A percentile compares a stretch with the other conserved stretches of the same genome.
These are phyloP conservation scores for Agonopterix alstromeriana DNA, from an alignment of 2,888 invertebrate species.

Conservation along the genomic window DNA sequence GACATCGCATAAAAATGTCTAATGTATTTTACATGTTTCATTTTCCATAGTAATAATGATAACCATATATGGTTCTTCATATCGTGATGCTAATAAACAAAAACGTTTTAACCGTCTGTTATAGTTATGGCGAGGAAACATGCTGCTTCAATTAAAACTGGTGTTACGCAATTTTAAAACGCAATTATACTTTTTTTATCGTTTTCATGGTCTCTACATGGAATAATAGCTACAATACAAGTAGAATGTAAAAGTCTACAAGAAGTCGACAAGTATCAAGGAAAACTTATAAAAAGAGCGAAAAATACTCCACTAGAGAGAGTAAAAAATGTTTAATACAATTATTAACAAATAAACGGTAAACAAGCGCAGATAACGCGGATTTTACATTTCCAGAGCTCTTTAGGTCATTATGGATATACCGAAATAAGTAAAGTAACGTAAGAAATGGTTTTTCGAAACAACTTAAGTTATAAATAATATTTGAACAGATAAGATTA, in stretches of 20 bases:
- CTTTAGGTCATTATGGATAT: too few relatives aligned
- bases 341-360: too few relatives aligned
- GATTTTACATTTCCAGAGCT: too few relatives aligned
- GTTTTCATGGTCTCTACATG: constrained; percentile 8
- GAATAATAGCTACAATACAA: neutral
- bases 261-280: constrained; percentile 2
- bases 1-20: neutral
- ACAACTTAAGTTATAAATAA: too few relatives aligned
- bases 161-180: constrained; percentile 13
- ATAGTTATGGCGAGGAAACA: constrained; percentile 24
- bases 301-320: too few relatives aligned
- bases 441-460: too few relatives aligned
- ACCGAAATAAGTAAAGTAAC: too few relatives aligned
- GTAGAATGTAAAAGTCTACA: neutral
- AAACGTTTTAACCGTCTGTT: constrained; percentile 26
- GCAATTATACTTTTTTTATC: constrained; percentile 10
- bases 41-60: constrained; percentile 31
- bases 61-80: constrained; percentile 45
- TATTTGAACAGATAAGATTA: neutral
- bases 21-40: constrained; percentile 11
- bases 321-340: too few relatives aligned
- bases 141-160: constrained; percentile 43
- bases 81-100: constrained; percentile 34
- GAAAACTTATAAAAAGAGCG: too few relatives aligned
- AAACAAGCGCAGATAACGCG: too few relatives aligned